A percentile compares a stretch with the other conserved stretches of the same genome.
Conservation (phyloP, 2,888 invertebrate genomes). For the Epinotia bilunana region DNA sequence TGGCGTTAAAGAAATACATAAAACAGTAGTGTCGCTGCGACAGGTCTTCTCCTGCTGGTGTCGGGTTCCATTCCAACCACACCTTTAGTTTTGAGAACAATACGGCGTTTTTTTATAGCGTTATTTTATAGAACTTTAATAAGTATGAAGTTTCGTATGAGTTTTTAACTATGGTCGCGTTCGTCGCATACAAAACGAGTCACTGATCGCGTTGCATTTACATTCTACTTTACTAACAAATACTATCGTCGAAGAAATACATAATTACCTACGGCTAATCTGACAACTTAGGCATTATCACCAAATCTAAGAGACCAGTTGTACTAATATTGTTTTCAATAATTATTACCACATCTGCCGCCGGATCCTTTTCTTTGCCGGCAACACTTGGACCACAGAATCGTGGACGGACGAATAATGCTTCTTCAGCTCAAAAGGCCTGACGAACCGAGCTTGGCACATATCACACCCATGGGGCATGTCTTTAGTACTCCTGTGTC, state of each 20-base stretch:
- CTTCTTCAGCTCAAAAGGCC: conserved; percentile 73
- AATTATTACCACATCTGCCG: conserved; percentile 40
- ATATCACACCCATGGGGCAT: conserved; percentile 66
- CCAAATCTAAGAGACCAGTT: neutral
- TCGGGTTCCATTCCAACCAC: too few relatives aligned
- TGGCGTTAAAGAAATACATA: too few relatives aligned
- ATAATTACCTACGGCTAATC: neutral
- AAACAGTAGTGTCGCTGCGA: too few relatives aligned
- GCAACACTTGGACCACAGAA: conserved; percentile 53
- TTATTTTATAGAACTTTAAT: too few relatives aligned
- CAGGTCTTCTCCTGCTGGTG: too few relatives aligned
- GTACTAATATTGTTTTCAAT: neutral
- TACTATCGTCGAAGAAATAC: neutral
- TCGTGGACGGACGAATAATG: conserved; percentile 65
- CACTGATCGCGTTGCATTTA: neutral
- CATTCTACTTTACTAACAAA: neutral
- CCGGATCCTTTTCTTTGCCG: conserved; percentile 39
- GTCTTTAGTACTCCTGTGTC: conserved; percentile 62
- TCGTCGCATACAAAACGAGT: neutral
- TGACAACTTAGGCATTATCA: neutral
- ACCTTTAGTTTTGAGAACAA: neutral
- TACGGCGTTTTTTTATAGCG: neutral
- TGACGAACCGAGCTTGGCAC: conserved; percentile 69
- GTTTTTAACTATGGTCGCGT: neutral
- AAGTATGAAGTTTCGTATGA: neutral